These are phyloP conservation scores for Grantiella picta DNA, from an alignment of 2,113 vertebrate species.

Conservation along the genomic window DNA sequence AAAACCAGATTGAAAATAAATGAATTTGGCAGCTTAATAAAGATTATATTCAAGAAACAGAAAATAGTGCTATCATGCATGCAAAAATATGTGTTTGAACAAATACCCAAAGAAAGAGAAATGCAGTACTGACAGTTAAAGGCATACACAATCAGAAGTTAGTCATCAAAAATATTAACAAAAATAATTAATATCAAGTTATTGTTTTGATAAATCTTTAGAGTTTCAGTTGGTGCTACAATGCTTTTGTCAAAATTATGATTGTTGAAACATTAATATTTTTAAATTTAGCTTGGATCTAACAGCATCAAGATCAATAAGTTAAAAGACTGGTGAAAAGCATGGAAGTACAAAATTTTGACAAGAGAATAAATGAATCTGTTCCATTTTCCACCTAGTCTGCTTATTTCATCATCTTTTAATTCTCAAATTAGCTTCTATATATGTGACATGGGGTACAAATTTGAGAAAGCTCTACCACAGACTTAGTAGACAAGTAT, in stretches of 20 bases:
- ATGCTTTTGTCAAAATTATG: not conserved
- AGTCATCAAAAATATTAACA: not conserved
- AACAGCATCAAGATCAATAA: not conserved
- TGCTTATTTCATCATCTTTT: not conserved
- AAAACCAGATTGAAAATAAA: not conserved
- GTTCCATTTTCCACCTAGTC: not conserved
- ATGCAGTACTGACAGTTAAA: not conserved
- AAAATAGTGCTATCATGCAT: not conserved
- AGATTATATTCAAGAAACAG: not conserved
- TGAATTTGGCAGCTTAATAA: not conserved
- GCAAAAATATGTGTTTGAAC: not conserved
- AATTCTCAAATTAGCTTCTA: not conserved
- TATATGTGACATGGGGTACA: accelerated
- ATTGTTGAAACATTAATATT: not conserved
- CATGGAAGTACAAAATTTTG: not conserved
- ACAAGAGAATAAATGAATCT: not conserved
- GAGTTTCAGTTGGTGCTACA: not conserved
- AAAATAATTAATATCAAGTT: not conserved
- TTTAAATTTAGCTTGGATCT: not conserved
- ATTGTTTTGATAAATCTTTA: not conserved
- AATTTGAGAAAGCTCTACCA: not conserved
- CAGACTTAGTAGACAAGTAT: not conserved
- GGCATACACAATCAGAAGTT: not conserved
- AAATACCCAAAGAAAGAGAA: not conserved
- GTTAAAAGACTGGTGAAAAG: not conserved